Percentiles rank a stretch among this genome's conserved stretches.
phyloP scores from a whole-genome alignment of 2,113 vertebrate genomes.

The Neolamprologus toae region DNA sequence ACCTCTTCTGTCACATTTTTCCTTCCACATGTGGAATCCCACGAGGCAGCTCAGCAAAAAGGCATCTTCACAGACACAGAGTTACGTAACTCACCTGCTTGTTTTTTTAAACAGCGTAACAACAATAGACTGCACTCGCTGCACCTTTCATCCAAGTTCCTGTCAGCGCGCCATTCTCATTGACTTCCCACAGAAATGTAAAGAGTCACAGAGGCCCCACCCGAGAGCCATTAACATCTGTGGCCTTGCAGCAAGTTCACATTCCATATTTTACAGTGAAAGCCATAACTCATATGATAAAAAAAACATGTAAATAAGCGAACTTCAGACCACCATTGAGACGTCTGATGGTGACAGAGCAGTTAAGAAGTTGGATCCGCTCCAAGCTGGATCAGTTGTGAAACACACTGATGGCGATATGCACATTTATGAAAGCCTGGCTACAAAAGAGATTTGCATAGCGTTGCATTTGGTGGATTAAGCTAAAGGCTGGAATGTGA shows the following conservation, averaged over 20 bases:
- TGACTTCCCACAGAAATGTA: background rate
- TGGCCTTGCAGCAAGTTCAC: background rate
- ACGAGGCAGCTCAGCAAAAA: background rate
- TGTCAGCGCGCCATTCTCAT: background rate
- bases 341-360: background rate
- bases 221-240: slow-evolving; percentile 7
- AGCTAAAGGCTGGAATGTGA: background rate
- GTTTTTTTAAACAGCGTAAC: background rate
- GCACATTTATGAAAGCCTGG: background rate
- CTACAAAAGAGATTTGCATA: background rate
- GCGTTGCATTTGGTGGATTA: background rate
- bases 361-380: background rate
- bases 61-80: background rate
- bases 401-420: background rate
- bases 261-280: background rate
- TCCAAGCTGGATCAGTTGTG: background rate
- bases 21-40: background rate
- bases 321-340: background rate
- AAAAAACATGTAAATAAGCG: slow-evolving; percentile 8
- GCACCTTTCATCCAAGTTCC: slow-evolving; percentile 13
- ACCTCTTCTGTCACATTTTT: background rate
- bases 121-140: background rate
- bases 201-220: background rate
- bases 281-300: background rate
- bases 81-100: slow-evolving; percentile 4